Conservation (phyloP, 2,888 invertebrate species). For the Cataglyphis cursor region DNA sequence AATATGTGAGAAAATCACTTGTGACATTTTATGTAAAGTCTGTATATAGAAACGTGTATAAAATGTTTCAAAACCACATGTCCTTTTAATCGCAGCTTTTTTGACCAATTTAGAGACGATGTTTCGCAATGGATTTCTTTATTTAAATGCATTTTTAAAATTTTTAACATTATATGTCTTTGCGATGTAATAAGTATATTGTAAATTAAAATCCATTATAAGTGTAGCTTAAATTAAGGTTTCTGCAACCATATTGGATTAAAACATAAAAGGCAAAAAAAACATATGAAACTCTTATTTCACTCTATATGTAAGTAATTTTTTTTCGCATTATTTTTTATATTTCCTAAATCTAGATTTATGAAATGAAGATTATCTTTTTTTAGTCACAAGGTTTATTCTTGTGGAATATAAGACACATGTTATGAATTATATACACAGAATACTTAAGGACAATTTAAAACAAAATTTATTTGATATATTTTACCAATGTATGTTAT, state of each 20-base stretch:
- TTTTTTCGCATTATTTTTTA: neutral
- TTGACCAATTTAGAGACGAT: neutral
- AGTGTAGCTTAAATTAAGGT: neutral
- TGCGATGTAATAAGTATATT: neutral
- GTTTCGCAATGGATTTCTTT: neutral
- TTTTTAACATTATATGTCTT: neutral
- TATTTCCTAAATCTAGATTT: neutral
- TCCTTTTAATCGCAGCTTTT: neutral
- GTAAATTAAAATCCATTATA: neutral
- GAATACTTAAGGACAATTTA: neutral
- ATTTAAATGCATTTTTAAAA: neutral
- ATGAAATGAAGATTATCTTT: neutral
- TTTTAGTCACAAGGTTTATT: neutral
- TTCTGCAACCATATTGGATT: conserved; percentile 1
- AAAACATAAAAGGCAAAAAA: neutral
- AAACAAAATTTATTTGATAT: neutral
- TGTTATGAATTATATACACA: neutral
- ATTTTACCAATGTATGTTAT: neutral
- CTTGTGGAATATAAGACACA: neutral
- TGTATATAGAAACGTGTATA: conserved; percentile 1
- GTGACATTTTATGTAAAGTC: neutral
- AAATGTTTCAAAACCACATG: neutral
- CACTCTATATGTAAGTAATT: neutral
- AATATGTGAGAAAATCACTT: neutral
- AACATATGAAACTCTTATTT: neutral